These are phyloP conservation scores for Heteractis magnifica DNA, from an alignment of 92 coral and sea anemone species.

Conservation along the genomic window DNA sequence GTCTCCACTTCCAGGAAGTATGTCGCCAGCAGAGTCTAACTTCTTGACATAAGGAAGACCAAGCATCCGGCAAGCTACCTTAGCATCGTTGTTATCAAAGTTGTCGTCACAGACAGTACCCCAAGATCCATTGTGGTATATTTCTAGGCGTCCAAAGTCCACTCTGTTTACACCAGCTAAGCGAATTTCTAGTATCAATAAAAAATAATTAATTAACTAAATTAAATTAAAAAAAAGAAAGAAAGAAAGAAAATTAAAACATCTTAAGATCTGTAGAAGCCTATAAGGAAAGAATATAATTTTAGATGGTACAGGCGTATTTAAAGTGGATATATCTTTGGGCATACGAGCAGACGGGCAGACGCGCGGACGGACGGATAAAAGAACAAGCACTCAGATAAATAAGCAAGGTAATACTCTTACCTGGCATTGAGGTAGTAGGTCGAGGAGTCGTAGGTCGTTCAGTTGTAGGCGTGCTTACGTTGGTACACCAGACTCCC, in stretches of 20 bases:
- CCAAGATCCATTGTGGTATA: conserved; percentile 49
- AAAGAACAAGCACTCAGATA: no score
- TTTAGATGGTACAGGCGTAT: no score
- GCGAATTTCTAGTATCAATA: conserved; percentile 9
- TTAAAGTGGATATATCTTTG: no score
- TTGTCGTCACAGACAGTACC: conserved; percentile 61
- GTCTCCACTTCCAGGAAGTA: conserved; percentile 29
- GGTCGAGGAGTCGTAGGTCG: conserved; percentile 1
- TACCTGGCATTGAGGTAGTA: not conserved
- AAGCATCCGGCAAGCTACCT: conserved; percentile 64
- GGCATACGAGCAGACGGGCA: no score
- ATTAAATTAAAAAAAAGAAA: no score
- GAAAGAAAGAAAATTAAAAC: no score
- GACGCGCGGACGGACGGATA: no score
- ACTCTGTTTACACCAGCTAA: conserved; percentile 25
- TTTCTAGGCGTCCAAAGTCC: conserved; percentile 51
- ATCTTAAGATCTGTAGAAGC: no score
- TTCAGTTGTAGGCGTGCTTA: not conserved
- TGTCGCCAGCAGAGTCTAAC: conserved; percentile 22
- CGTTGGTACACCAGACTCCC: conserved; percentile 51
- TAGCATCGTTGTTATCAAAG: conserved; percentile 58
- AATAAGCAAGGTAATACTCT: not conserved
- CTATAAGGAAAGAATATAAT: no score
- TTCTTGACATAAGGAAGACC: conserved; percentile 24
- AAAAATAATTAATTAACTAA: not conserved